Conservation (phyloP, 1,140 invertebrate species). For the Drosophila lini region DNA sequence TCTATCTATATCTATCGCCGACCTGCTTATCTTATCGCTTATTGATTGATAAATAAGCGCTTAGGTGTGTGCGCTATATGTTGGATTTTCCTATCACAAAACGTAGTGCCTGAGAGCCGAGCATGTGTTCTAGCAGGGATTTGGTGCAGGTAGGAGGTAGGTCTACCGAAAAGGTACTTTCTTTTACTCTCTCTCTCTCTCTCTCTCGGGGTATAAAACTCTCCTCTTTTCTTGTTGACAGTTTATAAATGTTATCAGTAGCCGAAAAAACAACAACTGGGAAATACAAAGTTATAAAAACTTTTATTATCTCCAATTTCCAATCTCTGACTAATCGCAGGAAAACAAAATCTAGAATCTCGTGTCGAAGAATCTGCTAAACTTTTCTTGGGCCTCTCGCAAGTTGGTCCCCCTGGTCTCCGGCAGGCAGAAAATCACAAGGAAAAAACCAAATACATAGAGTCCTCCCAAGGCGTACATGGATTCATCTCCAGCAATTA, state of each 20-base stretch:
- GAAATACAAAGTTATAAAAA: conserved; percentile 24
- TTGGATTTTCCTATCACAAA: conserved; percentile 32
- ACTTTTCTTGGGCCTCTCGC: conserved; percentile 61
- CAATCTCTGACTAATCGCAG: not conserved
- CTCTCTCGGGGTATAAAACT: not conserved
- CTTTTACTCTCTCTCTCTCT: not conserved
- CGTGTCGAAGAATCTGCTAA: conserved; percentile 26
- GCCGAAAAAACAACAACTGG: conserved; percentile 3
- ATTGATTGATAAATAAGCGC: conserved; percentile 62
- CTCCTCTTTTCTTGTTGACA: conserved; percentile 12
- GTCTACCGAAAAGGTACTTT: not conserved
- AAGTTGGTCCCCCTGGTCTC: conserved; percentile 61
- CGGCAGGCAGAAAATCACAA: conserved; percentile 52
- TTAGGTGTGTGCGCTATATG: conserved; percentile 41
- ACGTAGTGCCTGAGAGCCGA: conserved; percentile 14
- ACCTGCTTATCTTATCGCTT: conserved; percentile 62
- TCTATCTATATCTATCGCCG: conserved; percentile 41
- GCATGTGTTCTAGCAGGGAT: conserved; percentile 29
- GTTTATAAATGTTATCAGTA: conserved; percentile 14
- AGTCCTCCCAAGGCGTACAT: conserved; percentile 54
- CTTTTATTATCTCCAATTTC: conserved; percentile 35
- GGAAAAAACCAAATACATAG: conserved; percentile 22
- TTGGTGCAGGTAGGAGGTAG: conserved; percentile 8
- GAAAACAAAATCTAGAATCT: not conserved
- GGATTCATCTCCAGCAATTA: not conserved